These are phyloP conservation scores for Neosilurus mollespiculum DNA, from an alignment of 2,797 vertebrate species.

Conservation along the genomic window DNA sequence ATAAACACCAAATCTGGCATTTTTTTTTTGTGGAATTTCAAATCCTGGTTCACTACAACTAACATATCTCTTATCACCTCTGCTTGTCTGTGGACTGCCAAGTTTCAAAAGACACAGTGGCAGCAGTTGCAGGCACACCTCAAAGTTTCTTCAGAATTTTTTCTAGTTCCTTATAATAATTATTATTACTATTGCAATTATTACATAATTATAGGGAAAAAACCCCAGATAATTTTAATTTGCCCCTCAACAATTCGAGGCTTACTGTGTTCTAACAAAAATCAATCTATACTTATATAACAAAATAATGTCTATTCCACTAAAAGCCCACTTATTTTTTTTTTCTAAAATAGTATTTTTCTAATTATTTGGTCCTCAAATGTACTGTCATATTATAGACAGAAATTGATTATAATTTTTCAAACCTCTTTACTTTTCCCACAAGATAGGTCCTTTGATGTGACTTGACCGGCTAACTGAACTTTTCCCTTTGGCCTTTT, in stretches of 20 bases:
- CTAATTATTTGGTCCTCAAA: background rate
- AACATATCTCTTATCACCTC: too few relatives aligned
- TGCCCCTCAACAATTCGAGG: background rate
- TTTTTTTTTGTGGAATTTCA: too few relatives aligned
- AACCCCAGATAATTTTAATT: background rate
- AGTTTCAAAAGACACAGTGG: too few relatives aligned
- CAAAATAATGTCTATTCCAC: background rate
- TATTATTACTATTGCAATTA: too few relatives aligned
- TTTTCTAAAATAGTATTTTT: background rate
- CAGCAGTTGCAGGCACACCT: too few relatives aligned
- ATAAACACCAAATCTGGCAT: too few relatives aligned
- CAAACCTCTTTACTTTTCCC: slow-evolving; percentile 69
- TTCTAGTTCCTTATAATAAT: too few relatives aligned
- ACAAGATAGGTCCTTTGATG: slow-evolving; percentile 58
- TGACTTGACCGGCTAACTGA: slow-evolving; percentile 47
- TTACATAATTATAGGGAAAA: too few relatives aligned
- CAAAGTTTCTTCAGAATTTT: too few relatives aligned
- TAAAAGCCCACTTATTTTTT: background rate
- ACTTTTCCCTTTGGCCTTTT: slow-evolving; percentile 61
- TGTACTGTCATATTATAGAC: background rate
- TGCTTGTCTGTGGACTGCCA: too few relatives aligned
- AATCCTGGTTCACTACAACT: too few relatives aligned
- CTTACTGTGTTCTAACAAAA: background rate
- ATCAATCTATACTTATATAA: background rate
- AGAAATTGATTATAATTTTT: background rate